Evolutionary conservation across 2,888 invertebrate genomes (phyloP).

Genomic region (Tenthredo mesomela): DNA sequence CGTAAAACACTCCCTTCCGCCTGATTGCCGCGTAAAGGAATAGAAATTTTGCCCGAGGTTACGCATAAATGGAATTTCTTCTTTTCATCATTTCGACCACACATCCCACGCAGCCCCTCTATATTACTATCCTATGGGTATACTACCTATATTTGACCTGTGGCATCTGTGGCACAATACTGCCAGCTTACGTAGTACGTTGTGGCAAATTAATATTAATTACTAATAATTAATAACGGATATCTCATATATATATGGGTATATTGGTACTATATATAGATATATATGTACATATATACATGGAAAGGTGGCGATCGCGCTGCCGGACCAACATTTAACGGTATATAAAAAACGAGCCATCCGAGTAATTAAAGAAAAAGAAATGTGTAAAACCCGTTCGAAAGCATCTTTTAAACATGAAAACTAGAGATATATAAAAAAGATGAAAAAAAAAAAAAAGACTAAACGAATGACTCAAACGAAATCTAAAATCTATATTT

Average conservation of each 20-base stretch:
- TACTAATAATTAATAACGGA: slow-evolving; percentile 37
- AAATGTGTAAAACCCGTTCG: neutral
- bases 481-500: neutral
- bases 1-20: slow-evolving; percentile 42
- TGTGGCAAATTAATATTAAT: slow-evolving; percentile 41
- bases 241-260: neutral
- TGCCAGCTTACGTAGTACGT: slow-evolving; percentile 4
- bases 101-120: slow-evolving; percentile 37
- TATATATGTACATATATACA: neutral
- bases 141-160: slow-evolving; percentile 3
- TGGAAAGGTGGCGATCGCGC: neutral
- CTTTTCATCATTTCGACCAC: slow-evolving; percentile 49
- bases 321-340: neutral
- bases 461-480: neutral
- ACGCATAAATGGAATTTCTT: slow-evolving; percentile 57
- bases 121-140: neutral
- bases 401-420: neutral
- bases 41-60: slow-evolving; percentile 59
- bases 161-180: slow-evolving; percentile 38
- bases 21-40: neutral
- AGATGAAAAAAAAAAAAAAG: neutral
- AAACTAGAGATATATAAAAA: too few relatives aligned
- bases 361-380: slow-evolving; percentile 10
- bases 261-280: neutral
- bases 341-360: neutral